Evolutionary conservation across 2,888 invertebrate species (phyloP).

Genomic region (Stenodema calcarata): DNA sequence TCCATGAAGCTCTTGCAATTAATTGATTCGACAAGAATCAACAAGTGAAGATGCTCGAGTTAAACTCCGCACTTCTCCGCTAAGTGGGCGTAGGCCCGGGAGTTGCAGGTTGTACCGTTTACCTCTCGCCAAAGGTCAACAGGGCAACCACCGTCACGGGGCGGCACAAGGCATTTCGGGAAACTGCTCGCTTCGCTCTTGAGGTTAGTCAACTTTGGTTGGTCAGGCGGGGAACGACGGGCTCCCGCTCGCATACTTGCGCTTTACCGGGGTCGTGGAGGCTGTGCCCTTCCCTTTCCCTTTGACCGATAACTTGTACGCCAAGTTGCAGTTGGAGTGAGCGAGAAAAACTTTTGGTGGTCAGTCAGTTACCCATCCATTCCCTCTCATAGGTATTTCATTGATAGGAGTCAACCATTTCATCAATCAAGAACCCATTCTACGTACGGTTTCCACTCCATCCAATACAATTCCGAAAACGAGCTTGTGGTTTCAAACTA

Average conservation of each 20-base stretch:
- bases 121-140: constrained; percentile 16
- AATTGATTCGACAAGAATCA: too few species aligned
- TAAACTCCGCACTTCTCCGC: not conserved
- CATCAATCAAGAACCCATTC: too few species aligned
- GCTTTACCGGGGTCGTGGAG: not conserved
- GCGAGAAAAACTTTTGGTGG: too few species aligned
- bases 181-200: not conserved
- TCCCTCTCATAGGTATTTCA: too few species aligned
- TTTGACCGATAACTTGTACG: not conserved
- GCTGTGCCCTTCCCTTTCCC: not conserved
- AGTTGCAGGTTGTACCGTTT: not conserved
- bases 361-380: too few species aligned
- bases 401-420: too few species aligned
- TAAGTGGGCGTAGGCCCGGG: not conserved
- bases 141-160: constrained; percentile 13
- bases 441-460: too few species aligned
- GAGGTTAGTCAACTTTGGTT: not conserved
- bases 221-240: not conserved
- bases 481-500: too few species aligned
- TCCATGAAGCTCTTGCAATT: too few species aligned
- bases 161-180: not conserved
- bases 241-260: not conserved
- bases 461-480: too few species aligned
- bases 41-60: not conserved
- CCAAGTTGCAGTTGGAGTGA: not conserved